Evolutionary conservation across 1,140 invertebrate species (phyloP), one percentile per base, ranked within the genome.

Genomic region (Aphis craccivora): DNA sequence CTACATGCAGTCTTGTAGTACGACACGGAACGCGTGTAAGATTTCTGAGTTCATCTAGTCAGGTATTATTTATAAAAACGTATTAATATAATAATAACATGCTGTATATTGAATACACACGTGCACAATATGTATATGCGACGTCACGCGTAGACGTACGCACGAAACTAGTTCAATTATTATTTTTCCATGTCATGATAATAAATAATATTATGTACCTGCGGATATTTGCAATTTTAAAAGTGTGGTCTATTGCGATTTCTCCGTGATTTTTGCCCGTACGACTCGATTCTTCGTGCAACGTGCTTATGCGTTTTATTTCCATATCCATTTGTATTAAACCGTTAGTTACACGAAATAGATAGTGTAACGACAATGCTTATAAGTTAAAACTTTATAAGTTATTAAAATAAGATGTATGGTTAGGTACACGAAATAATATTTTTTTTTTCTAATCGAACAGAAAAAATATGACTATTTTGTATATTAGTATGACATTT

Each of bases 141-240:
- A 20, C 40, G 84, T 43, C 43, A 45, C 81, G 81, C 81, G 37
- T 30, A 60, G 3, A 60, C 55, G 55, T 8, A 30, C 8, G 60
- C 60, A 67, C 30, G 60, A 67, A 67, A 67, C 60, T 67, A 67
- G 60, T n/a, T 67, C 60, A 67, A 67, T 67, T 67, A 67, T n/a
- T 67, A 30, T 67, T n/a, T 67, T 67, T 67, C 60, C 11, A 30
- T 67, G 30, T 14, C 60, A n/a, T 14, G 60, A 60, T 30, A 30
- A 67, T n/a, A 14, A 30, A 67, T 67, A 67, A 67, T 67, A 67
- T 30, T 30, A 67, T 67, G 25, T 67, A 60, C 25, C 25, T 11
- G 30, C 60, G 11, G 11, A 67, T 30, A 6, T n/a, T 0, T 30
- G 30, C 30, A 14, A 67, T 30, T 14, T 67, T 67, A 67, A 14